phyloP scores from a whole-genome alignment of 2,113 vertebrate genomes.

The Seriola quinqueradiata region DNA sequence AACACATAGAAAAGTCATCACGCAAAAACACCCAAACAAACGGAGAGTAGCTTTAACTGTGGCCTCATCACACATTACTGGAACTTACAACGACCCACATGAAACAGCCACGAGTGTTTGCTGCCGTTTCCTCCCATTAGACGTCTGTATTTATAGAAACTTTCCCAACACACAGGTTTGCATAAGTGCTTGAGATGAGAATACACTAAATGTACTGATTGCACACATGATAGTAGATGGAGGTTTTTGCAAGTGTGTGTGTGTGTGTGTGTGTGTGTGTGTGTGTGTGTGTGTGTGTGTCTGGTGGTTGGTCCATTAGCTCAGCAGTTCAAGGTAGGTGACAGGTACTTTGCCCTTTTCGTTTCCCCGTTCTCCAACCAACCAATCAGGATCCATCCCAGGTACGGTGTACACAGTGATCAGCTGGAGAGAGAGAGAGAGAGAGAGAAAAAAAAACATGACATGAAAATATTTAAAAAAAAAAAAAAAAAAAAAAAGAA shows the following conservation, averaged over 20 bases:
- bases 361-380: constrained; percentile 95
- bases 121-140: background rate
- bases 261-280: background rate
- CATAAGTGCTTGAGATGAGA: constrained; percentile 8
- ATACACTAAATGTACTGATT: constrained; percentile 12
- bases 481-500: too few species aligned
- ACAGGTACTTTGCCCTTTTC: constrained; percentile 98
- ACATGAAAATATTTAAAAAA: too few species aligned
- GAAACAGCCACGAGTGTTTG: background rate
- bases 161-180: constrained; percentile 2
- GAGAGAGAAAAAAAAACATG: too few species aligned
- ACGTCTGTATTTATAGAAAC: background rate
- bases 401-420: constrained; percentile 95
- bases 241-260: background rate
- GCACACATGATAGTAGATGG: background rate
- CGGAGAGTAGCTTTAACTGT: background rate
- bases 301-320: constrained; percentile 80
- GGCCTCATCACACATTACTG: background rate
- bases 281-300: background rate
- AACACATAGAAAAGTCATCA: background rate
- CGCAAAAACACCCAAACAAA: background rate
- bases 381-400: constrained; percentile 98
- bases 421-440: constrained; percentile 81
- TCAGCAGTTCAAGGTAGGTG: constrained; percentile 97
- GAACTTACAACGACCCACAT: background rate